These are phyloP conservation scores for Neofelis nebulosa DNA, from an alignment of 2,113 vertebrate genomes.

Conservation along the genomic window DNA sequence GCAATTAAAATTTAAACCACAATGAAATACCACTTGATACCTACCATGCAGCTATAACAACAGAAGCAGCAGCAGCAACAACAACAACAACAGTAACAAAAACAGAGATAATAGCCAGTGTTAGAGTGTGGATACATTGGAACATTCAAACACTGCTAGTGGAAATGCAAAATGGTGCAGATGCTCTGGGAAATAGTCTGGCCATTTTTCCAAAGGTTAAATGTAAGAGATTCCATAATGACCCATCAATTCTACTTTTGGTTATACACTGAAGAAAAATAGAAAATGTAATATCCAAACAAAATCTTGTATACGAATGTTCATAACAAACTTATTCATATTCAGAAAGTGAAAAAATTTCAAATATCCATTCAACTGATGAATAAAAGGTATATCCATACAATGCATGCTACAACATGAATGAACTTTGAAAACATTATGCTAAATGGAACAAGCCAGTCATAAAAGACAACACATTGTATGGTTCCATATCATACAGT, in stretches of 20 bases:
- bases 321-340: background rate
- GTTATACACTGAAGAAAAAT: background rate
- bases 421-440: background rate
- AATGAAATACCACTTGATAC: background rate
- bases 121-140: accelerated
- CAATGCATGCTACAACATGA: background rate
- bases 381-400: background rate
- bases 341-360: background rate
- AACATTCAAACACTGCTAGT: too few species aligned
- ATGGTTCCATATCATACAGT: background rate
- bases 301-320: background rate
- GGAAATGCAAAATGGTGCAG: background rate
- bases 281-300: background rate
- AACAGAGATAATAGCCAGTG: background rate
- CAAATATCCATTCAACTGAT: background rate
- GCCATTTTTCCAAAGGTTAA: background rate
- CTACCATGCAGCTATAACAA: background rate
- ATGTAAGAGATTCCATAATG: background rate
- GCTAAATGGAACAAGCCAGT: background rate
- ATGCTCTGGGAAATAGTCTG: background rate
- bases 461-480: background rate
- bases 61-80: too few species aligned
- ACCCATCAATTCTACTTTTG: background rate
- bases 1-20: background rate
- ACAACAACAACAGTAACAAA: background rate